Percentiles rank a stretch among this genome's conserved stretches.
Conservation (phyloP, 2,113 vertebrate genomes). For the Caranx melampygus region DNA sequence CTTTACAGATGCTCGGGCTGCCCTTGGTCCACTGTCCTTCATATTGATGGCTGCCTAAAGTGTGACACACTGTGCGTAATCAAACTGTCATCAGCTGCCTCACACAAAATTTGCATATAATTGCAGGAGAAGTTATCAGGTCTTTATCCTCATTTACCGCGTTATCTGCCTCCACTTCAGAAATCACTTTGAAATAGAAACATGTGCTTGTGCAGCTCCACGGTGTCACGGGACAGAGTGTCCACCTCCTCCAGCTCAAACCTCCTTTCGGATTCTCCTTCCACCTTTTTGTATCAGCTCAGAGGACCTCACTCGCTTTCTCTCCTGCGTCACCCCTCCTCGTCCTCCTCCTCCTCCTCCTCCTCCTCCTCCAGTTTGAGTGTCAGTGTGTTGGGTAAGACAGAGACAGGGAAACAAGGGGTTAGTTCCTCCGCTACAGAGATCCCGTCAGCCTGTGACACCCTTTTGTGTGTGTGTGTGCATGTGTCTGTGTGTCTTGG, state of each 20-base stretch:
- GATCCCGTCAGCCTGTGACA: slow-evolving; percentile 27
- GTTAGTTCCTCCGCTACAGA: slow-evolving; percentile 49
- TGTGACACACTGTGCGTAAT: slow-evolving; percentile 59
- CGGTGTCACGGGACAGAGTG: slow-evolving; percentile 28
- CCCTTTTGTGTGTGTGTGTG: slow-evolving; percentile 4
- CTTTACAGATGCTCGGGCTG: slow-evolving; percentile 24
- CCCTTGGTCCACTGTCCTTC: slow-evolving; percentile 34
- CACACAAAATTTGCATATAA: slow-evolving; percentile 58
- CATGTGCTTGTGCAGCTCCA: neutral
- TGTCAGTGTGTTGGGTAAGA: slow-evolving; percentile 48
- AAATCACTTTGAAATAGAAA: slow-evolving; percentile 50
- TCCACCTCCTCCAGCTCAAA: neutral
- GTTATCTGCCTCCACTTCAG: slow-evolving; percentile 48
- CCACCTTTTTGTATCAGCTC: slow-evolving; percentile 21
- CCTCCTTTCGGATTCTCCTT: slow-evolving; percentile 14
- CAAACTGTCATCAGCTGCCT: slow-evolving; percentile 53
- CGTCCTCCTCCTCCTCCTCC: neutral
- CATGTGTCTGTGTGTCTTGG: neutral
- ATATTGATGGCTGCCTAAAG: slow-evolving; percentile 27
- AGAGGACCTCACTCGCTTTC: neutral
- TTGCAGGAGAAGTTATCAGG: slow-evolving; percentile 44
- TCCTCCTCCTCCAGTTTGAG: slow-evolving; percentile 7
- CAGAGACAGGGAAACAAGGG: slow-evolving; percentile 6
- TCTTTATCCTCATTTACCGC: slow-evolving; percentile 51
- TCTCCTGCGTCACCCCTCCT: neutral